Conservation (phyloP, 2,113 vertebrate species). For the Microcebus jonahi region DNA sequence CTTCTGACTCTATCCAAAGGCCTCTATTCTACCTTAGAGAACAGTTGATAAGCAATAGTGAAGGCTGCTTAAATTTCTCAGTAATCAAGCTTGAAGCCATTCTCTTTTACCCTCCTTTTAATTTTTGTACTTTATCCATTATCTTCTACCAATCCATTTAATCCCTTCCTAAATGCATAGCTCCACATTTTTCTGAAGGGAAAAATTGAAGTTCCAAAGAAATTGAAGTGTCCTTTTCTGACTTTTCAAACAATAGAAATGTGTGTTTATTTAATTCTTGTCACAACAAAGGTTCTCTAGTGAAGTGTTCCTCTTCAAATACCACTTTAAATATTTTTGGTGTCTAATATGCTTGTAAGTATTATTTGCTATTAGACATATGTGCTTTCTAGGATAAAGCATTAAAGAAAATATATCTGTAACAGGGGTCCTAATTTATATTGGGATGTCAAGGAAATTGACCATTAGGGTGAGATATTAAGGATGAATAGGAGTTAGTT, state of each 20-base stretch:
- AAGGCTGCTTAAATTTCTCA: neutral
- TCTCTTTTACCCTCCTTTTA: neutral
- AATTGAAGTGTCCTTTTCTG: neutral
- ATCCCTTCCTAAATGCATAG: neutral
- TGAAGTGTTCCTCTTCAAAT: neutral
- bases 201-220: neutral
- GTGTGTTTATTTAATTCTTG: neutral
- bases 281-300: neutral
- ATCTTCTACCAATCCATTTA: neutral
- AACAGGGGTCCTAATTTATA: neutral
- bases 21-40: neutral
- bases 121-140: neutral
- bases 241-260: constrained; percentile 21
- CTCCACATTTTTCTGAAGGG: neutral
- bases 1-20: neutral
- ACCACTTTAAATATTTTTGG: neutral
- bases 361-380: neutral
- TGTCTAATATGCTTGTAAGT: neutral
- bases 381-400: neutral
- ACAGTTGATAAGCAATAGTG: neutral
- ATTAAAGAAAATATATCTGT: neutral
- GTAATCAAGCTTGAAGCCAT: neutral
- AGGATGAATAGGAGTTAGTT: neutral
- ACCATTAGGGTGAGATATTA: neutral
- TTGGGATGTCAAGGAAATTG: neutral